A percentile compares a stretch with the other conserved stretches of the same genome.
Conservation (phyloP, 2,797 vertebrate genomes). For the Rachycentron canadum region DNA sequence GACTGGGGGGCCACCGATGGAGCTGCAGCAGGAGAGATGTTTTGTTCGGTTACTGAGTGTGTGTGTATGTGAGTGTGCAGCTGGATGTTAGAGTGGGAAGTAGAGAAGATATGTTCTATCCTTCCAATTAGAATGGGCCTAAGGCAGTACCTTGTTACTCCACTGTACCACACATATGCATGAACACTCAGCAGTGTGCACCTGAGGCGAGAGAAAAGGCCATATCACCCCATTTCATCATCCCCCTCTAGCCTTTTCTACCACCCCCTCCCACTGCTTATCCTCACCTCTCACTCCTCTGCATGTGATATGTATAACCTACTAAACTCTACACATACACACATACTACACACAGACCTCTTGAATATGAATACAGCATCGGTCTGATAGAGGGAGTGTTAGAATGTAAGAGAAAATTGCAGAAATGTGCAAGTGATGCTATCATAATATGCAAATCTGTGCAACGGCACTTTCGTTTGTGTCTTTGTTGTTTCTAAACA, state of each 20-base stretch:
- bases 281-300: slow-evolving; percentile 62
- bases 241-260: slow-evolving; percentile 57
- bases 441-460: background rate
- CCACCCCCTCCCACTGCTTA: slow-evolving; percentile 44
- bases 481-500: background rate
- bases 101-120: slow-evolving; percentile 48
- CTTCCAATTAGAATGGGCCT: slow-evolving; percentile 72
- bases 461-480: background rate
- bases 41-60: slow-evolving; percentile 30
- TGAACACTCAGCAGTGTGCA: slow-evolving; percentile 61
- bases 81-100: slow-evolving; percentile 35
- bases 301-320: slow-evolving; percentile 59
- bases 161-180: slow-evolving; percentile 69
- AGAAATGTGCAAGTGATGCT: too few relatives aligned
- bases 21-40: slow-evolving; percentile 80
- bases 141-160: slow-evolving; percentile 67
- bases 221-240: slow-evolving; percentile 82
- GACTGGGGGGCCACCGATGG: slow-evolving; percentile 94
- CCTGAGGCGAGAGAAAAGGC: slow-evolving; percentile 75
- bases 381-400: background rate
- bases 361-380: background rate
- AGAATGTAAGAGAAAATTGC: background rate
- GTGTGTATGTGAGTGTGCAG: slow-evolving; percentile 16
- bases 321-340: slow-evolving; percentile 39
- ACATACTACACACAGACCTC: background rate